Percentiles rank a stretch among this genome's conserved stretches.
Conservation (phyloP, 2,797 vertebrate genomes). For the Brachyrhaphis roseni region DNA sequence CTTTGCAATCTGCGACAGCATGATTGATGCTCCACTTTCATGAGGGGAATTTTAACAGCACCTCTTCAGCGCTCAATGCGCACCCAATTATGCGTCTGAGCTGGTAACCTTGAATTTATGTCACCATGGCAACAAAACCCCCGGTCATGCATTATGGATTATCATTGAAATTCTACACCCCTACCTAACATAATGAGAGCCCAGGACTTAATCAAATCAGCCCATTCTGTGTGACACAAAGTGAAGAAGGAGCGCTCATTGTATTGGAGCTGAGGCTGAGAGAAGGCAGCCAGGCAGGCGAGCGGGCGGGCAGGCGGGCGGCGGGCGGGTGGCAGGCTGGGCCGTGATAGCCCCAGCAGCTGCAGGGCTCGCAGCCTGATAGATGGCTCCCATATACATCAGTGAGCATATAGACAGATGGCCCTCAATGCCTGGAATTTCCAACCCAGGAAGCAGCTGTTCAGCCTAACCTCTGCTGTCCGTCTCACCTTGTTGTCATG, state of each 20-base stretch:
- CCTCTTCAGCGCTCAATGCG: slow-evolving; percentile 94
- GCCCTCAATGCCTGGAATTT: slow-evolving; percentile 95
- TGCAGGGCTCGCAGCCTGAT: slow-evolving; percentile 91
- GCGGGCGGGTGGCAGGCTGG: slow-evolving; percentile 65
- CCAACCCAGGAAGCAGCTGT: slow-evolving; percentile 97
- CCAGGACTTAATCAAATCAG: slow-evolving; percentile 99
- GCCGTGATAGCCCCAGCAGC: slow-evolving; percentile 90
- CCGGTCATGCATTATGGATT: slow-evolving; percentile 99
- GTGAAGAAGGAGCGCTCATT: slow-evolving; percentile 96
- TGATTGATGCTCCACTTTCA: slow-evolving; percentile 98
- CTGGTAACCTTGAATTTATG: slow-evolving; percentile 99
- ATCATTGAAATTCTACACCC: slow-evolving; percentile 99
- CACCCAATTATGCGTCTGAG: slow-evolving; percentile 99
- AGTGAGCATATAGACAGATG: slow-evolving; percentile 98
- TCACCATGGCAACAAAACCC: slow-evolving; percentile 98
- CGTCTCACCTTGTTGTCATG: slow-evolving; percentile 98
- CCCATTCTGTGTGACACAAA: slow-evolving; percentile 98
- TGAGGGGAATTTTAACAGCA: slow-evolving; percentile 99
- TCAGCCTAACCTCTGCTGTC: slow-evolving; percentile 91
- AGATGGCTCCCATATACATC: slow-evolving; percentile 96
- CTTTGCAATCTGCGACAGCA: slow-evolving; percentile 93
- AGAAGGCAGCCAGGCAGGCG: slow-evolving; percentile 71
- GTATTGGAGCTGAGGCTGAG: slow-evolving; percentile 84
- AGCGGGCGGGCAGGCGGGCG: slow-evolving; percentile 33
- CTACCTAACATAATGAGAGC: slow-evolving; percentile 99